Evolutionary conservation across 2,113 vertebrate genomes (phyloP).

Genomic region (Rutilus rutilus): DNA sequence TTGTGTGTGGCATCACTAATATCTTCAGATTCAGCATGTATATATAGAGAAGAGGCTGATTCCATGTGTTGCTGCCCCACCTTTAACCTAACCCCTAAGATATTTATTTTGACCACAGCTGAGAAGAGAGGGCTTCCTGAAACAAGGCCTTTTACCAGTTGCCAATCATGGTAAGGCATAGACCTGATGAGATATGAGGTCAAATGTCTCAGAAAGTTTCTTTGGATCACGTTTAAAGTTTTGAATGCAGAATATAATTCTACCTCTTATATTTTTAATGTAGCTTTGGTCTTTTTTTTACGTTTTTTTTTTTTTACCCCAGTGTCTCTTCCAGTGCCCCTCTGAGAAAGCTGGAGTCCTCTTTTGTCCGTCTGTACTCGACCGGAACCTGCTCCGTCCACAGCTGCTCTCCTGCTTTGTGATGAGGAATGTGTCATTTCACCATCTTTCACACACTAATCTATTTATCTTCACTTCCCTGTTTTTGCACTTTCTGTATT

Average conservation of each 20-base stretch:
- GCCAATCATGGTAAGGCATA: constrained; percentile 12
- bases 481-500: constrained; percentile 58
- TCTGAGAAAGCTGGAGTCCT: constrained; percentile 69
- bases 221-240: neutral
- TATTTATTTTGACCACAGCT: constrained; percentile 46
- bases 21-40: constrained; percentile 31
- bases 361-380: constrained; percentile 81
- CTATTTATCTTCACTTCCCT: constrained; percentile 65
- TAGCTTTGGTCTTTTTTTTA: neutral
- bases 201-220: neutral
- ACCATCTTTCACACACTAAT: constrained; percentile 70
- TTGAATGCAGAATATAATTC: neutral
- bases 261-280: neutral
- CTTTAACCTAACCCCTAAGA: constrained; percentile 43
- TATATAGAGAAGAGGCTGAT: constrained; percentile 38
- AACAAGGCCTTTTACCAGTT: constrained; percentile 1
- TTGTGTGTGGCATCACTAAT: constrained; percentile 72
- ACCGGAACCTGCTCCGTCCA: constrained; percentile 74
- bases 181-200: neutral
- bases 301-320: neutral
- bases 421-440: constrained; percentile 74
- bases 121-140: constrained; percentile 23
- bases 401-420: constrained; percentile 81
- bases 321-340: constrained; percentile 30
- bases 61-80: constrained; percentile 35